Evolutionary conservation across 1,140 invertebrate genomes (phyloP), one percentile per base, ranked within the genome.

Genomic region (Apolygus lucorum): DNA sequence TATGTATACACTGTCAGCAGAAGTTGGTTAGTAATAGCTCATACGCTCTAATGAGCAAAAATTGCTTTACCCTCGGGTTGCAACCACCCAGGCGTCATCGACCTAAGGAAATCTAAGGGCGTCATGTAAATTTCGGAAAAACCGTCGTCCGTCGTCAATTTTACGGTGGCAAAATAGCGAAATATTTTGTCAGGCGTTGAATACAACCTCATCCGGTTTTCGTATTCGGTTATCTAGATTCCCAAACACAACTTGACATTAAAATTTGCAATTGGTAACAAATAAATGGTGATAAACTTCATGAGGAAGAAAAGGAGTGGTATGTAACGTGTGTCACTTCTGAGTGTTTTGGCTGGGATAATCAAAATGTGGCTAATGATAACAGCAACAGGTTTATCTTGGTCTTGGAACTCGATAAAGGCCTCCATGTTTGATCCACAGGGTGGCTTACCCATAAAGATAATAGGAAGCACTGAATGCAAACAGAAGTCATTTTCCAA

Each of bases 131-230:
- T 86, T 78, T 97, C 93, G 71, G 86, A 87, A 24, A 14, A 13
- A 76, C 84, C 84, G 63, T 87, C 85, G 69, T 84, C 80, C 75
- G 84, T 84, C 72, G 86, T 84, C 34, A 98, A 81, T 83, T 93
- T 93, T 72, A 98, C 84, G 49, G 96, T 98, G n/a, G 96, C 96
- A 87, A 99, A 99, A 82, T 99, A 99, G 65, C 96, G 88, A 84
- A 99, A 99, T 78, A 99, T 95, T 85, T 99, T 99, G 81, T 99
- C 96, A 63, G 96, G 96, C 29, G 95, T 97, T 14, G 95, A 98
- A 83, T 92, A 99, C 71, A 91, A 84, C 75, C 96, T 83, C 81
- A 98, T 91, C 76, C 96, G 85, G 82, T 99, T 98, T 83, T 99
- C 96, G 86, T 99, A 99, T 79, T 98, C 95, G 79, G 97, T 96